Conservation (phyloP, 2,888 invertebrate genomes). For the Belgica antarctica region DNA sequence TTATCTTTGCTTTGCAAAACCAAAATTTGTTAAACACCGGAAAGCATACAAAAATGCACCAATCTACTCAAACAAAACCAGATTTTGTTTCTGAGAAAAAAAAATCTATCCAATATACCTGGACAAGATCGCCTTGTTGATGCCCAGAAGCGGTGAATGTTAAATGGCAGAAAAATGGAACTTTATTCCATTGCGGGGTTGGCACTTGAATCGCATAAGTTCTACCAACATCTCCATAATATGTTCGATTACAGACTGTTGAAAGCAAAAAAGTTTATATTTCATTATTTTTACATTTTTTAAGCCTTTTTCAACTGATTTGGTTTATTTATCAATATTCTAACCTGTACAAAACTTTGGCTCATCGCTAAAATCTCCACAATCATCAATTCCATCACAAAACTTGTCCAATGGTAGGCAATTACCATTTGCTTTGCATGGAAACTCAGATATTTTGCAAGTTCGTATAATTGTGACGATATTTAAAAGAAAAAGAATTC, state of each 20-base stretch:
- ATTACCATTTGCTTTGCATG: conserved; percentile 65
- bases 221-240: conserved; percentile 81
- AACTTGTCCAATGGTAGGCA: conserved; percentile 82
- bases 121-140: conserved; percentile 84
- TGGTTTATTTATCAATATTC: conserved; percentile 55
- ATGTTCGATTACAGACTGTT: conserved; percentile 81
- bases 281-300: neutral
- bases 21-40: no score
- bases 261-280: neutral
- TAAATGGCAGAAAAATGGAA: conserved; percentile 85
- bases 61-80: no score
- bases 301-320: conserved; percentile 12
- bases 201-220: conserved; percentile 76
- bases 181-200: conserved; percentile 68
- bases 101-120: conserved; percentile 62
- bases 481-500: conserved; percentile 40
- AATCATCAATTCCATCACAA: conserved; percentile 81
- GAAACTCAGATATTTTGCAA: conserved; percentile 76
- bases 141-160: conserved; percentile 89
- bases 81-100: no score
- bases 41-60: no score
- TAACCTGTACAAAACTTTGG: conserved; percentile 75
- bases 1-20: no score
- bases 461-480: conserved; percentile 47
- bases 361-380: conserved; percentile 83